Evolutionary conservation across 2,797 vertebrate species (phyloP), one percentile per base, ranked within the genome.

Genomic region (Lophius americanus): DNA sequence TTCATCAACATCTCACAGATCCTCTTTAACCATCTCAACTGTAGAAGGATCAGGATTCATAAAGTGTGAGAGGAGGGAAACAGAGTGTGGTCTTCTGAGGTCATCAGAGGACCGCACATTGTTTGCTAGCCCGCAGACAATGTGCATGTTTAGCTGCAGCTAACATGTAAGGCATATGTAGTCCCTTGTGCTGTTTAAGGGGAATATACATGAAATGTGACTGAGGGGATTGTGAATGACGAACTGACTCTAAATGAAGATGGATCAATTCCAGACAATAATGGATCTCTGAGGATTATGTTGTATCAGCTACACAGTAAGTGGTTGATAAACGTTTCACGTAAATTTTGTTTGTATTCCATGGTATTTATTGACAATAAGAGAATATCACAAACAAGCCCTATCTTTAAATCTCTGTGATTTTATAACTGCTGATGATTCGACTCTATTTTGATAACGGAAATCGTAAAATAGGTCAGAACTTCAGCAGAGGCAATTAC

Each of bases 401-500:
- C 41, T 42, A 7, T 42, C 6, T 3, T 23, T 33, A 3, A 70
- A 51, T 61, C 14, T 64, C 37, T 70, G 23, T 48, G 54, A 42
- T 63, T 64, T 44, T 44, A 35, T 11, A 36, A 46, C n/a, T 3
- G 13, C 56, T 14, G 2, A 64, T 32, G 56, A 51, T 52, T 53
- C 70, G 13, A 60, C 51, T 71, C 47, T 42, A 42, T 36, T 60
- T 52, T 52, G 36, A 66, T n/a, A 49, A 73, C 70, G 60, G 51
- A 53, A 23, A 23, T 23, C 23, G 23, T 56, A 47, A 68, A 77
- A 77, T 74, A 59, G 76, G 88, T 86, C 78, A 88, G 91, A 91
- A 92, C 89, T 91, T 92, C 74, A 86, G 73, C 70, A 79, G 85
- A 89, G 84, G 88, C 87, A 85, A 90, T 84, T 56, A 73, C 42